Evolutionary conservation across 2,888 invertebrate genomes (phyloP), one percentile per base, ranked within the genome.

Genomic region (Kryphioiulus occultus): DNA sequence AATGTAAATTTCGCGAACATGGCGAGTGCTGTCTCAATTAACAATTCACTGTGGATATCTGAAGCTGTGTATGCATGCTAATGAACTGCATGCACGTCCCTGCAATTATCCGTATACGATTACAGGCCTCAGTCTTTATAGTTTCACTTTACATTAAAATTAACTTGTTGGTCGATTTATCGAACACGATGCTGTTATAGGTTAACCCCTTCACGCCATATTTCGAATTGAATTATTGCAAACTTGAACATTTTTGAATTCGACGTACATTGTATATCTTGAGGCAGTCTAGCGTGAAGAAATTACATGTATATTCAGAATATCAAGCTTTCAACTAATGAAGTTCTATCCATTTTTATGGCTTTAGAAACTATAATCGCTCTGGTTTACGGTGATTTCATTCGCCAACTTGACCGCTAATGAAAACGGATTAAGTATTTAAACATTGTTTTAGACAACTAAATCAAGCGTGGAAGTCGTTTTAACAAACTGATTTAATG

Each of bases 141-240:
- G 68, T 26, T 68, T 68, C 68, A 26, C 68, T 68, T 68, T 26
- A 9, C 26, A 68, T 68, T 68, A 68, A 68, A 68, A 68, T 68
- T 68, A 68, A 68, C 68, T 68, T 68, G 68, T 68, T 68, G 68
- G 68, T 68, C 68, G 68, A 68, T 68, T 68, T 68, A 22, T 68
- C 68, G 68, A 68, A 68, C 68, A 68, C 68, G 19, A 68, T 68
- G 68, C 68, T 26, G 68, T 22, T 26, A 68, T 68, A 22, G 26
- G 26, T 26, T 68, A 68, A 68, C 68, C 68, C 26, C 4, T 19
- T 68, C 68, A 68, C 26, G 68, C 26, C 22, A 10, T 26, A 68
- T 9, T 68, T 68, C 22, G 26, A 68, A 68, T 68, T 26, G 19
- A 68, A 68, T 68, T 68, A 68, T 5, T 19, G 5, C 3, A 22